Evolutionary conservation across 2,888 invertebrate genomes (phyloP).

Genomic region (Chelonus formosanus): DNA sequence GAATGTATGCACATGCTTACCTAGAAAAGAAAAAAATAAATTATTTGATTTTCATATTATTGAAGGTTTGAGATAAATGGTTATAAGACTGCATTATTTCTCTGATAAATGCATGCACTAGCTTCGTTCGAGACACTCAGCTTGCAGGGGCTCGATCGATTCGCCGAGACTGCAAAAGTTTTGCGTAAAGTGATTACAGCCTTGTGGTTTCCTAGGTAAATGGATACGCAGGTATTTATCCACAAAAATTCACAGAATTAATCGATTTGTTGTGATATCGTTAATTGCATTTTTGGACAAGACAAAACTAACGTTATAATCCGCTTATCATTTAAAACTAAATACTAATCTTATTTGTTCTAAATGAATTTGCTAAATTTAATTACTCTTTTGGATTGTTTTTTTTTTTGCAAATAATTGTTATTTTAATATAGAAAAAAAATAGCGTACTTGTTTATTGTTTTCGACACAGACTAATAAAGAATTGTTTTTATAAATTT

Average conservation of each 20-base stretch:
- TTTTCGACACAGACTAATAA: too few relatives aligned
- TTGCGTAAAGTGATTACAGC: conserved; percentile 54
- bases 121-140: not conserved
- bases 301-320: too few relatives aligned
- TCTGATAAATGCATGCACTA: conserved; percentile 17
- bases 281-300: conserved; percentile 1
- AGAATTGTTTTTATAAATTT: too few relatives aligned
- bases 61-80: conserved; percentile 5
- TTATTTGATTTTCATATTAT: not conserved
- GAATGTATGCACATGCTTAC: conserved; percentile 22
- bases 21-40: conserved; percentile 30
- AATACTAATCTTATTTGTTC: too few relatives aligned
- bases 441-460: too few relatives aligned
- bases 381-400: too few relatives aligned
- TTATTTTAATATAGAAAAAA: too few relatives aligned
- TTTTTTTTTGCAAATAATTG: too few relatives aligned
- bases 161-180: conserved; percentile 60
- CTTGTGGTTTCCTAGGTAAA: conserved; percentile 38
- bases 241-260: not conserved
- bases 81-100: conserved; percentile 1
- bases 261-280: not conserved
- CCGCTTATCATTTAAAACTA: too few relatives aligned
- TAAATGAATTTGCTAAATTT: too few relatives aligned
- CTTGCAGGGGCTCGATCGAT: conserved; percentile 49
- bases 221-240: conserved; percentile 14